Evolutionary conservation across 2,888 invertebrate species (phyloP), one percentile per base, ranked within the genome.

Genomic region (Nomada flava): DNA sequence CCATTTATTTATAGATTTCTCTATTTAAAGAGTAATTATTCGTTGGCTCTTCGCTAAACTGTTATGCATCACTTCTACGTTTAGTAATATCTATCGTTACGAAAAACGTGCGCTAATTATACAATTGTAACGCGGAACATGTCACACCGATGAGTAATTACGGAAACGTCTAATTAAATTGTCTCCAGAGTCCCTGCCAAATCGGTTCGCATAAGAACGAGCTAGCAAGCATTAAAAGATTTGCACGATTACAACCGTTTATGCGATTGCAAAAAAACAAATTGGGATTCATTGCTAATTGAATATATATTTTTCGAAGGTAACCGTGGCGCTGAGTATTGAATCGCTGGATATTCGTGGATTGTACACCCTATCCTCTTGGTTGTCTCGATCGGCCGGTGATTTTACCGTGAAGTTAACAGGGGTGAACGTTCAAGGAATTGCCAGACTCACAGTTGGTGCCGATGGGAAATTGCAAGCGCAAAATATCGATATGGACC

Each of bases 401-500:
- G 97, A 97, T 0, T 98, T 97, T 93, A 96, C 96, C 0, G 96
- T 98, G 1, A 95, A 96, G 78, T 94, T 98, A 71, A 95, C 95
- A 0, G 96, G 96, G 23, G 96, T 98, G 0, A 95, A 95, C 71
- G 95, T 97, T 2, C 95, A 95, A 83, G 97, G 96, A 0, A 94
- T 95, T 72, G 97, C 97, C 0, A 95, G 95, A 53, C 94, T 98
- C 23, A 96, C 96, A 65, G 96, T 97, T 0, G 96, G 96, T 87
- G 94, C 95, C 74, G 96, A 96, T 89, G 98, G 98, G 0, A 96
- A 96, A 90, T 94, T 98, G 3, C 95, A 96, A 89, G 97, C 98
- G 0, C 96, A 97, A 89, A 95, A 96, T 81, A 97, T 98, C 86
- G 95, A 95, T 70, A 96, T 98, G 95, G 97, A 98, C 89, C 95